Evolutionary conservation across 2,113 vertebrate genomes (phyloP).

Genomic region (Podiceps cristatus): DNA sequence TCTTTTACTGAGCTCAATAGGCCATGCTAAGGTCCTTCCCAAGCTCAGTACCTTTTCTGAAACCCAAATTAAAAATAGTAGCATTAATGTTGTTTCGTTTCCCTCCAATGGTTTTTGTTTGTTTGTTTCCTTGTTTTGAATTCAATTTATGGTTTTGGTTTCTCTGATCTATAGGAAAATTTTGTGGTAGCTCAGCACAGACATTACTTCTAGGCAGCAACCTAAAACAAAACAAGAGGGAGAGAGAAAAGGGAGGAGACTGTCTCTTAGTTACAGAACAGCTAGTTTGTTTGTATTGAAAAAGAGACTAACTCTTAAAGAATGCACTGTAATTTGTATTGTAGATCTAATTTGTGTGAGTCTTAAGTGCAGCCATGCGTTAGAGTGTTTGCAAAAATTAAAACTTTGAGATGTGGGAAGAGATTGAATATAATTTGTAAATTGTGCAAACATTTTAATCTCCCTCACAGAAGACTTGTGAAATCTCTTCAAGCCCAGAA

Average conservation of each 20-base stretch:
- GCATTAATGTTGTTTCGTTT: neutral
- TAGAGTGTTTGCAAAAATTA: constrained; percentile 45
- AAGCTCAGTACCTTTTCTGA: neutral
- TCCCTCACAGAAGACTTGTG: neutral
- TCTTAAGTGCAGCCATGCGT: constrained; percentile 3
- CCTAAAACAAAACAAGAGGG: neutral
- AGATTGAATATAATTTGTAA: neutral
- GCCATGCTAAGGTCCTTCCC: neutral
- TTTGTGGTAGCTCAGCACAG: neutral
- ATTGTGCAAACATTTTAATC: constrained; percentile 27
- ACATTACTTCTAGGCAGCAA: constrained; percentile 1
- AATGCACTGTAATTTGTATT: constrained; percentile 22
- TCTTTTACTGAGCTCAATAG: neutral
- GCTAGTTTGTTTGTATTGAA: neutral
- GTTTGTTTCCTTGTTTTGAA: constrained; percentile 16
- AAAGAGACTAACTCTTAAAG: constrained; percentile 1
- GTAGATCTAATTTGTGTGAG: neutral
- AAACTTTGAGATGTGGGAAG: constrained; percentile 24
- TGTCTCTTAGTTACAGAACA: constrained; percentile 43
- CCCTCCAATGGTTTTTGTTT: neutral
- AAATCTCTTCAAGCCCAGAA: neutral
- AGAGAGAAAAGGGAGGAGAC: neutral
- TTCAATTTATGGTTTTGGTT: constrained; percentile 22
- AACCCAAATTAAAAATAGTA: neutral
- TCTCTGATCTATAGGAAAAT: constrained; percentile 42